phyloP scores from a whole-genome alignment of 2,113 vertebrate genomes.

The Cyanoramphus novaezelandiae region DNA sequence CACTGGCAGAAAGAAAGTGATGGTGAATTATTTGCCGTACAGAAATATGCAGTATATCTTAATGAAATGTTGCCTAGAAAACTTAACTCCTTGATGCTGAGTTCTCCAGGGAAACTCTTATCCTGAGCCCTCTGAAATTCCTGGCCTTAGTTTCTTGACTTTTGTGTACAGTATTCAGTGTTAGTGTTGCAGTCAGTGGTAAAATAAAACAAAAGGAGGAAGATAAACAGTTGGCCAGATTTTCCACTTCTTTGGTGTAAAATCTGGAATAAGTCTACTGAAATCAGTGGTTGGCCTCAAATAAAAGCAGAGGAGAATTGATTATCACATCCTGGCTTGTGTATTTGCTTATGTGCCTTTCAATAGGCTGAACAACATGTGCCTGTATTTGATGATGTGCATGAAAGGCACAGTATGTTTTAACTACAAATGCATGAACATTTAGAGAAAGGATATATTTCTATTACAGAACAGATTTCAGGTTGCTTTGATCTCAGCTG shows the following conservation, averaged over 20 bases:
- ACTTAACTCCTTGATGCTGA: not conserved
- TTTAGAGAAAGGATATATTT: not conserved
- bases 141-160: not conserved
- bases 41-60: slow-evolving; percentile 6
- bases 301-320: not conserved
- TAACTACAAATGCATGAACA: not conserved
- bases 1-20: not conserved
- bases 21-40: slow-evolving; percentile 1
- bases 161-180: not conserved
- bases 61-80: slow-evolving; percentile 15
- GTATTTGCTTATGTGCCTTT: not conserved
- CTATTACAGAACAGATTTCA: not conserved
- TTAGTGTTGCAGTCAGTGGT: not conserved
- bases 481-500: not conserved
- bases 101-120: not conserved
- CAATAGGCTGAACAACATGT: not conserved
- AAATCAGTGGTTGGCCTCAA: not conserved
- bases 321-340: not conserved
- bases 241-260: not conserved
- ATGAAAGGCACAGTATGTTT: not conserved
- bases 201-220: not conserved
- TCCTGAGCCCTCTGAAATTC: not conserved
- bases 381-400: not conserved
- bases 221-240: not conserved
- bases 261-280: slow-evolving; percentile 2